Evolutionary conservation across 2,797 vertebrate species (phyloP).

Genomic region (Steatocranus sp.): DNA sequence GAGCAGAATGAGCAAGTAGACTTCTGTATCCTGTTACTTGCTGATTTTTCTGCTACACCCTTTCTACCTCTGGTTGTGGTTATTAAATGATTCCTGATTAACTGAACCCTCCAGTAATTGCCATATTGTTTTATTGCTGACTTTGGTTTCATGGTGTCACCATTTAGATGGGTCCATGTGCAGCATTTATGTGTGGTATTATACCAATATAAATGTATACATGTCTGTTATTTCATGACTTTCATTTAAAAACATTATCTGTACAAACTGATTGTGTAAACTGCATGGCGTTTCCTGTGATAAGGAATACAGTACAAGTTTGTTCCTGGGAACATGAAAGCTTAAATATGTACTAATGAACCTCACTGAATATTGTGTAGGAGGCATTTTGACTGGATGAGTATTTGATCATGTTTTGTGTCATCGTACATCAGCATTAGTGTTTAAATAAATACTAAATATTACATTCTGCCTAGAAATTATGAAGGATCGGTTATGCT

Average conservation of each 20-base stretch:
- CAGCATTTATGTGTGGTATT: background rate
- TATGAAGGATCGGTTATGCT: background rate
- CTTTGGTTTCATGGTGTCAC: background rate
- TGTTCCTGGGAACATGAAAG: background rate
- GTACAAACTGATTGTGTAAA: background rate
- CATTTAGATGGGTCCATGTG: background rate
- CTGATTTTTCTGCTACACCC: background rate
- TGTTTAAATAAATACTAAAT: background rate
- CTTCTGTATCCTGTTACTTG: background rate
- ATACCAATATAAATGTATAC: background rate
- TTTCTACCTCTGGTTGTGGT: background rate
- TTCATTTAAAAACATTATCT: background rate
- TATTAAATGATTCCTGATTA: background rate
- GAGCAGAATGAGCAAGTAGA: background rate
- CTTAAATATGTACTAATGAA: background rate
- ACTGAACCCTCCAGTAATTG: background rate
- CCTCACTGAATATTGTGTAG: background rate
- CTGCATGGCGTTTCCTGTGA: background rate
- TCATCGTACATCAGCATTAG: background rate
- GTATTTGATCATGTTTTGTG: background rate
- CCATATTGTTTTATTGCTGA: background rate
- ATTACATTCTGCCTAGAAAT: background rate
- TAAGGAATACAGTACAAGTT: background rate
- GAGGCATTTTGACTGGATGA: background rate
- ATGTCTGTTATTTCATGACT: background rate